phyloP scores from a whole-genome alignment of 2,888 invertebrate genomes.

The Halictus ligatus region DNA sequence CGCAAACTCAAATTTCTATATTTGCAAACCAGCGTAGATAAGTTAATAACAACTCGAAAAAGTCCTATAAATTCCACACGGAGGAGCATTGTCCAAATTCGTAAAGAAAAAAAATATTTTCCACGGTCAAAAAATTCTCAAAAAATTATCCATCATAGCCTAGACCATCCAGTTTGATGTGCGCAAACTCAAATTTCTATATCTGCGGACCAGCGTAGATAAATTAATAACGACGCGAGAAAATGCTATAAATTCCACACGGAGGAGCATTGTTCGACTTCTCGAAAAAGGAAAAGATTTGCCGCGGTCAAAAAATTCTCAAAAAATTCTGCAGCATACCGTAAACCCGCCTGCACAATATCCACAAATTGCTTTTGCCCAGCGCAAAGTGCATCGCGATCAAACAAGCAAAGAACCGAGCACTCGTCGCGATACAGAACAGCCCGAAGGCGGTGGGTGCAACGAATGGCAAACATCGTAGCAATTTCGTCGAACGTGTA shows the following conservation, averaged over 20 bases:
- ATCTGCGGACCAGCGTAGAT: neutral
- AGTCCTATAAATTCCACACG: too few species aligned
- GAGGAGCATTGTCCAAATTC: too few species aligned
- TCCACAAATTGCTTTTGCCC: neutral
- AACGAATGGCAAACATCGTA: neutral
- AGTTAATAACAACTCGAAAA: too few species aligned
- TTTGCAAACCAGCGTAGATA: too few species aligned
- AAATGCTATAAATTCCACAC: neutral
- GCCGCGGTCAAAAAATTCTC: neutral
- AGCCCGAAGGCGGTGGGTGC: neutral
- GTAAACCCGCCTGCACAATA: neutral
- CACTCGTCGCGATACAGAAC: neutral
- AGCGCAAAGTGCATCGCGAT: neutral
- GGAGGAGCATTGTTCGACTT: neutral
- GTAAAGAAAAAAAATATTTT: too few species aligned
- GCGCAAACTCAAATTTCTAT: neutral
- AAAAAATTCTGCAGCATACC: neutral
- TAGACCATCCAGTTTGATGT: neutral
- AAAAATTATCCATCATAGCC: neutral
- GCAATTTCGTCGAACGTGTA: neutral
- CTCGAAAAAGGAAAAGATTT: neutral
- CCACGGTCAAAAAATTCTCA: neutral
- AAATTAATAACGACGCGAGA: neutral
- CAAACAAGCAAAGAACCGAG: neutral
- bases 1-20: too few species aligned